Base-by-base conservation (phyloP, 2,888 invertebrate species). In the Trichopoda pennipes region DNA sequence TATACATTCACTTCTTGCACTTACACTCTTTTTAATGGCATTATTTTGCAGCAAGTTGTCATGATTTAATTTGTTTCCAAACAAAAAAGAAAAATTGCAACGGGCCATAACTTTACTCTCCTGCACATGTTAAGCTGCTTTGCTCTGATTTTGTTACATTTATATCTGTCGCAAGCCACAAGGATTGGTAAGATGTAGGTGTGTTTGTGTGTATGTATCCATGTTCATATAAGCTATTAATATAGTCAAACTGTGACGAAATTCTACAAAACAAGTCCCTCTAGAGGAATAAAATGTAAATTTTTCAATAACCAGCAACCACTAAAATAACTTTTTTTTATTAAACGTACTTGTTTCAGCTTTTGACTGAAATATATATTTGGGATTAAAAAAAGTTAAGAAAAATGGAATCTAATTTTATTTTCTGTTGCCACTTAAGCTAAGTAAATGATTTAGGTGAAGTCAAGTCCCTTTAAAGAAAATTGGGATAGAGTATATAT, bases 1-100 rank as follows among this genome's bases (percentile, higher is more conserved):
- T 51, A 61, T 60, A 78, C 81, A 82, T 82, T 82, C 82, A 82
- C 82, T 82, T 79, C 56, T 81, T 60, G 73, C 73, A 68, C 78
- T 78, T 63, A 73, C 68, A 73, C 79, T 60, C 42, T 63, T 74
- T 69, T 78, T 63, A 53, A 28, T 66, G 47, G 58, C 47, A 75
- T 60, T 63, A 38, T 61, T 79, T 79, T 70, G 35, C 42, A 79
- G 70, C 79, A 75, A 79, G 82, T 82, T 79, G 78, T 79, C 81
- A 75, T 82, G 78, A 82, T 72, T 70, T 72, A 56, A 56, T 82
- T 81, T 77, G 68, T 44, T 80, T 66, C 42, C 7, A 10, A 8
- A 14, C 7, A 10, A 8, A 14, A 7, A 61, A 63, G 28, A 42
- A 55, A 73, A 49, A 23, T 42, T 58, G 14, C 17, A 55, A 17